Evolutionary conservation across 2,797 vertebrate species (phyloP).

Genomic region (Siniperca obscura): DNA sequence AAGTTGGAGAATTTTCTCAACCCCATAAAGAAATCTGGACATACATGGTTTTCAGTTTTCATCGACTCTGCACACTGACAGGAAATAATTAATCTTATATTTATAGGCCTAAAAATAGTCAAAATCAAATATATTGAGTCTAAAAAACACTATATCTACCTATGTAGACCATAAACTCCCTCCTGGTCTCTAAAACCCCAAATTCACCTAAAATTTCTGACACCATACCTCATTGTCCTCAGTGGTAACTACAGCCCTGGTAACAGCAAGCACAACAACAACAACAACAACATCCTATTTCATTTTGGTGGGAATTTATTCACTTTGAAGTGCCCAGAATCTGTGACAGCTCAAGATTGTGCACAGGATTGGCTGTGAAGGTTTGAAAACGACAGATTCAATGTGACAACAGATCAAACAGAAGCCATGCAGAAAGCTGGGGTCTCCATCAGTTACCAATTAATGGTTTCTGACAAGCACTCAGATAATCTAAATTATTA

Average conservation of each 20-base stretch:
- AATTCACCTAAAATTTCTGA: background rate
- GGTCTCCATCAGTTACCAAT: background rate
- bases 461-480: conserved; percentile 40
- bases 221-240: background rate
- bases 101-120: background rate
- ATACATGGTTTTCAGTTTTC: background rate
- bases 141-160: background rate
- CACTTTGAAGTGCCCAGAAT: conserved; percentile 11
- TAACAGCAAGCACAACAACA: background rate
- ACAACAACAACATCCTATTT: background rate
- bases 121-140: background rate
- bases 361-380: background rate
- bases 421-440: conserved; percentile 11
- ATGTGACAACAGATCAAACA: conserved; percentile 28
- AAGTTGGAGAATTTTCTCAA: background rate
- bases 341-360: conserved; percentile 18
- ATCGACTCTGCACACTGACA: background rate
- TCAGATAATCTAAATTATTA: conserved; percentile 36
- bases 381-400: conserved; percentile 27
- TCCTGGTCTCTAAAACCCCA: background rate
- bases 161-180: background rate
- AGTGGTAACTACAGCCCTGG: background rate
- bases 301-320: background rate
- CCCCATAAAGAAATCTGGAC: background rate
- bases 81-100: conserved; percentile 2